phyloP scores from a whole-genome alignment of 2,797 vertebrate species.

The Sebastes jordani region DNA sequence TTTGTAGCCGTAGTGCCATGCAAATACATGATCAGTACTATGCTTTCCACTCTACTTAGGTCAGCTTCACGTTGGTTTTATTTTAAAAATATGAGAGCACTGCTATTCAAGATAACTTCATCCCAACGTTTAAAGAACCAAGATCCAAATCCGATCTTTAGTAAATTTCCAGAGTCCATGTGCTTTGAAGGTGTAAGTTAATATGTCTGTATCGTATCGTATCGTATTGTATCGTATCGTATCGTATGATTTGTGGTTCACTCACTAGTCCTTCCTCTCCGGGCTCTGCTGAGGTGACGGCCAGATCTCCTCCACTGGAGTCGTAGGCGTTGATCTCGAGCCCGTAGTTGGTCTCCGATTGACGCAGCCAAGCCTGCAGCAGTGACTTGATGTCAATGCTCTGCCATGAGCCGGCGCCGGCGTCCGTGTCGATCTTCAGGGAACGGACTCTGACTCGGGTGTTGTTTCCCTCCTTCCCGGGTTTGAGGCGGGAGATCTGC shows the following conservation, averaged over 20 bases:
- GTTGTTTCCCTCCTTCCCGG: slow-evolving; percentile 88
- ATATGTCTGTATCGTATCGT: neutral
- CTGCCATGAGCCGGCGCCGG: slow-evolving; percentile 93
- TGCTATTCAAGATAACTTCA: neutral
- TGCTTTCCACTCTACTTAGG: neutral
- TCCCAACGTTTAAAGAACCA: neutral
- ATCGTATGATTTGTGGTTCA: neutral
- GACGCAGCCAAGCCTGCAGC: slow-evolving; percentile 94
- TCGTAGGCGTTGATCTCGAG: slow-evolving; percentile 96
- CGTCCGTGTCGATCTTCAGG: slow-evolving; percentile 91
- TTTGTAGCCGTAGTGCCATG: neutral
- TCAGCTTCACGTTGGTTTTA: neutral
- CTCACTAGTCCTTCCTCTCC: slow-evolving; percentile 97
- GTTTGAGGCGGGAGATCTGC: slow-evolving; percentile 95
- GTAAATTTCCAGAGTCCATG: neutral
- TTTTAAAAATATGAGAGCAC: neutral
- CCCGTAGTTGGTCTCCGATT: slow-evolving; percentile 94
- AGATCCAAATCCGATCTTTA: neutral
- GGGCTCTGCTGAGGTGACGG: slow-evolving; percentile 89
- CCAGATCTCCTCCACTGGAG: slow-evolving; percentile 90
- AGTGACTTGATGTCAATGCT: slow-evolving; percentile 97
- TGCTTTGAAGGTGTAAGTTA: neutral
- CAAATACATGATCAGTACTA: neutral
- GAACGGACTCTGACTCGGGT: slow-evolving; percentile 90
- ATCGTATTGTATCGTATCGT: no score